These are phyloP conservation scores for Euplagia quadripunctaria DNA, from an alignment of 2,888 invertebrate genomes.

Conservation along the genomic window DNA sequence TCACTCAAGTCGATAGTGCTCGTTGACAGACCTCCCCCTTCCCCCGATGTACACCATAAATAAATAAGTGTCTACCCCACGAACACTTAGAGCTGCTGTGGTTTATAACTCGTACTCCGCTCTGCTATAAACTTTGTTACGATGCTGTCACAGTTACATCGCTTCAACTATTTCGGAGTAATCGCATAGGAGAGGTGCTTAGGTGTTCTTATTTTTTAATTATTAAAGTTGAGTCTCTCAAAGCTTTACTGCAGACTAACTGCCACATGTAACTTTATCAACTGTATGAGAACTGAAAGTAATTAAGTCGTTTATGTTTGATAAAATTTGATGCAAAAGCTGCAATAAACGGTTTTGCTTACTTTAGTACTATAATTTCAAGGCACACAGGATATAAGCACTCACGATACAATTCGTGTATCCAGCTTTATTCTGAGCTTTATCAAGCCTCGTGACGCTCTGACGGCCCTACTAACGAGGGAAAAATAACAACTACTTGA, in stretches of 20 bases:
- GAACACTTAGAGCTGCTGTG: conserved; percentile 45
- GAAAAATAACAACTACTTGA: too few relatives aligned
- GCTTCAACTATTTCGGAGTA: conserved; percentile 17
- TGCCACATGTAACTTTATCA: background rate
- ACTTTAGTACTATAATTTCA: too few relatives aligned
- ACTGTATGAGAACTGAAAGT: background rate
- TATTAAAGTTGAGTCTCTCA: background rate
- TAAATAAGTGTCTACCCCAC: conserved; percentile 65
- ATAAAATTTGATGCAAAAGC: background rate
- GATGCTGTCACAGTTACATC: conserved; percentile 21
- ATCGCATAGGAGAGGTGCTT: conserved; percentile 3
- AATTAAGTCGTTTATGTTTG: background rate
- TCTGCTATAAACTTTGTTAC: conserved; percentile 28
- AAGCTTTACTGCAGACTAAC: background rate
- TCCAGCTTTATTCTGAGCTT: too few relatives aligned
- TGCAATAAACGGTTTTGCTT: background rate
- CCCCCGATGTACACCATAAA: conserved; percentile 61
- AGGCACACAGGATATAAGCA: too few relatives aligned
- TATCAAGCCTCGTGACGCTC: too few relatives aligned
- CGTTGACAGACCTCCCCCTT: conserved; percentile 46
- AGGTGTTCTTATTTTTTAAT: conserved; percentile 3
- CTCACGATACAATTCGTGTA: too few relatives aligned
- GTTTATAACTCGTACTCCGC: conserved; percentile 25
- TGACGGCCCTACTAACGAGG: too few relatives aligned
- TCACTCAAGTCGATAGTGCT: conserved; percentile 62